Evolutionary conservation across 2,888 invertebrate genomes (phyloP).

Genomic region (Aphelenchoides bicaudatus): DNA sequence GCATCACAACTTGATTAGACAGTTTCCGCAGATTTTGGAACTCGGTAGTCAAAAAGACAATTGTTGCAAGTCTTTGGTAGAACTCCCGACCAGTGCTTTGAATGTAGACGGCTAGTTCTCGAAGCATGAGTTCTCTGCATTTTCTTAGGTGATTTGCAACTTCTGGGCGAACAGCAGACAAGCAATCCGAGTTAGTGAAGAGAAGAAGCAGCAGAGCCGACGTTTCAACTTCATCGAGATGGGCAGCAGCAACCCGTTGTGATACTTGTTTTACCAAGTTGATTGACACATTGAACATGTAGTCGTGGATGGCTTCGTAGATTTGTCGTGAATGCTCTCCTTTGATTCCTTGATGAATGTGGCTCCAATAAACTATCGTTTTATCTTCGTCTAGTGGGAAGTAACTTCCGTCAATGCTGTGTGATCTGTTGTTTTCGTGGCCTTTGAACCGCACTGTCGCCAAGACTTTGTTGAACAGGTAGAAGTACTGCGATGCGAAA

Average conservation of each 20-base stretch:
- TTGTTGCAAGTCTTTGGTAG: background rate
- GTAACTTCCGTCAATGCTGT: conserved; percentile 17
- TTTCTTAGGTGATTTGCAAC: background rate
- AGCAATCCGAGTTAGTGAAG: conserved; percentile 5
- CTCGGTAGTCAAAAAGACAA: conserved; percentile 13
- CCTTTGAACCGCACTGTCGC: conserved; percentile 16
- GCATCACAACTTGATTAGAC: background rate
- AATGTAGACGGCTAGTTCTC: conserved; percentile 12
- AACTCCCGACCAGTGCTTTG: conserved; percentile 14
- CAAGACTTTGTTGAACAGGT: conserved; percentile 5
- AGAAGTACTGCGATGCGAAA: conserved; percentile 11
- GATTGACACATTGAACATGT: conserved; percentile 2
- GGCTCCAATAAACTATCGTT: conserved; percentile 6
- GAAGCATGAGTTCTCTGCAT: conserved; percentile 6
- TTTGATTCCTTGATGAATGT: background rate
- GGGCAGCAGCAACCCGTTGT: conserved; percentile 3
- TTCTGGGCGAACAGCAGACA: background rate
- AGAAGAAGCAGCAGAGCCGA: conserved; percentile 14
- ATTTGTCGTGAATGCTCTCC: background rate
- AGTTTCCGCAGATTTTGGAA: conserved; percentile 6
- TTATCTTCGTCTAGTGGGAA: background rate
- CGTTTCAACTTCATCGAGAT: conserved; percentile 17
- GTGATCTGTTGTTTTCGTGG: background rate
- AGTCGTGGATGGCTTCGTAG: conserved; percentile 12
- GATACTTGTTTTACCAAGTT: conserved; percentile 10